phyloP scores from a whole-genome alignment of 1,140 invertebrate genomes.

The Eueides isabella region DNA sequence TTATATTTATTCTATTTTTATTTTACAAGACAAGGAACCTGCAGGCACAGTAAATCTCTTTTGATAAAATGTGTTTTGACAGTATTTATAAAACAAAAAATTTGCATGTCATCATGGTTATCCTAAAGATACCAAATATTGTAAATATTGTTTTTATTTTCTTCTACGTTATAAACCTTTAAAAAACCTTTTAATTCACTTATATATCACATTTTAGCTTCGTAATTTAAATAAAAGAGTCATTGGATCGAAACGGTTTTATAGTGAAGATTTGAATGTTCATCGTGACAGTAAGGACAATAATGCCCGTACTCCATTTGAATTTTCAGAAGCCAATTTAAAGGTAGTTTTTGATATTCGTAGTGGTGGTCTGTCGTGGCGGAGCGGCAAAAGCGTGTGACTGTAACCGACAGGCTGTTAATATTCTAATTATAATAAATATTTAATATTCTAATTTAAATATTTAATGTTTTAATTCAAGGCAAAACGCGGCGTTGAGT shows the following conservation, averaged over 20 bases:
- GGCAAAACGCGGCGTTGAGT: no score
- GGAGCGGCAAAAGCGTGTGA: no score
- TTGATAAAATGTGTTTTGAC: not conserved
- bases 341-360: constrained; percentile 41
- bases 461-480: no score
- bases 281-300: constrained; percentile 67
- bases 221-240: constrained; percentile 36
- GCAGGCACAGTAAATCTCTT: not conserved
- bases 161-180: not conserved
- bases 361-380: no score
- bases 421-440: no score
- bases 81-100: not conserved
- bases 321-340: constrained; percentile 68
- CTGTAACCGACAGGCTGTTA: no score
- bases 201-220: constrained; percentile 47
- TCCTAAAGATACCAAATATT: not conserved
- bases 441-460: no score
- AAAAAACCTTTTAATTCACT: not conserved
- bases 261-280: constrained; percentile 57
- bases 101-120: not conserved
- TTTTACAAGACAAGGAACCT: no score
- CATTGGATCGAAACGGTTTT: constrained; percentile 20
- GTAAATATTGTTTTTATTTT: not conserved
- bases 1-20: no score
- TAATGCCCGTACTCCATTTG: constrained; percentile 60